Percentiles rank a stretch among this genome's conserved stretches.
These are phyloP conservation scores for Rhinoderma darwinii DNA, from an alignment of 2,113 vertebrate genomes.

Conservation along the genomic window DNA sequence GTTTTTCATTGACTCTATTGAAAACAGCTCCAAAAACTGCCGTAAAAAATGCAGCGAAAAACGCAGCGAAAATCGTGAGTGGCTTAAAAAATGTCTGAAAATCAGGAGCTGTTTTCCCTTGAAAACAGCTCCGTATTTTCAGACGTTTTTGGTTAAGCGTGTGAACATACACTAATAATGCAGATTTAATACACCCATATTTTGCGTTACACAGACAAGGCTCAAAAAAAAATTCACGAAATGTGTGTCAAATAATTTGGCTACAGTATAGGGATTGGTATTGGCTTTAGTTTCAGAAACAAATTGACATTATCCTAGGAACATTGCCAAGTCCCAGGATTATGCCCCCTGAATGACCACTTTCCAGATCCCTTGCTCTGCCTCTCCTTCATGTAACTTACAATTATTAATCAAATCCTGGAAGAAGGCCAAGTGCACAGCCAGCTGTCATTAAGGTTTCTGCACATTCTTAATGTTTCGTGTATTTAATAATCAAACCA, in stretches of 20 bases:
- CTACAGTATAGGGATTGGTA: neutral
- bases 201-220: neutral
- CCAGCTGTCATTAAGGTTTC: slow-evolving; percentile 25
- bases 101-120: too few relatives aligned
- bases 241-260: neutral
- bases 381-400: slow-evolving; percentile 13
- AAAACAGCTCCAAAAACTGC: too few relatives aligned
- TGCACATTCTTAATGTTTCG: slow-evolving; percentile 22
- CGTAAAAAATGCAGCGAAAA: too few relatives aligned
- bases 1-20: too few relatives aligned
- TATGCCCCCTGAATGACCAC: neutral
- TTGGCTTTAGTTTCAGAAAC: neutral
- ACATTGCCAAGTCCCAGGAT: neutral
- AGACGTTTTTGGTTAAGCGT: too few relatives aligned
- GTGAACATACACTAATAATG: too few relatives aligned
- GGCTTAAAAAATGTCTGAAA: too few relatives aligned
- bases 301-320: neutral
- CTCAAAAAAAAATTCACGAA: neutral
- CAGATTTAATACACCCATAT: neutral
- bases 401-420: slow-evolving; percentile 21
- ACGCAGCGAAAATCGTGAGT: too few relatives aligned
- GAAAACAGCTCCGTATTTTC: too few relatives aligned
- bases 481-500: slow-evolving; percentile 47
- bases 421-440: slow-evolving; percentile 2
- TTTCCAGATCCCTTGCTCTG: neutral